Evolutionary conservation across 1,140 invertebrate species (phyloP), one percentile per base, ranked within the genome.

Genomic region (Nephotettix cincticeps): DNA sequence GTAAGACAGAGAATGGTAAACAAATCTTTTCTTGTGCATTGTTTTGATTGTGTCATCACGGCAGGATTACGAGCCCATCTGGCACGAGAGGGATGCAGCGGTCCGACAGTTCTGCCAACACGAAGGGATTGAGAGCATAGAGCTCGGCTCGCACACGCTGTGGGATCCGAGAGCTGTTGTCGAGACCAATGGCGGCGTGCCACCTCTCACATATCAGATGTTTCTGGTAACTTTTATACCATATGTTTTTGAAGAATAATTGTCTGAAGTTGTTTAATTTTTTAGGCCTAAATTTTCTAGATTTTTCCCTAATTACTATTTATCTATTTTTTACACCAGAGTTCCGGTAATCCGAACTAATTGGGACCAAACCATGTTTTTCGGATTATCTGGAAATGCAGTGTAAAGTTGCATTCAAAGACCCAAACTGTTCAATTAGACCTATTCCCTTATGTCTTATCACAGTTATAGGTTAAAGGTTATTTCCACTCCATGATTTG

Each of bases 131-230:
- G 77, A 83, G 66, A 86, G 83, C 25, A 79, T 83, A 21, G 89
- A 89, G 73, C 83, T 84, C 75, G 85, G 89, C 0, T 90, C 90
- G 0, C 91, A 92, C 76, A 93, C 91, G 0, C 80, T 92, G 9
- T 92, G 90, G 84, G 85, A 90, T 75, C 87, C 90, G 0, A 83
- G 86, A 54, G 82, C 81, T 32, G 86, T 92, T 45, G 87, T 91
- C 6, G 79, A 85, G 32, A 85, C 85, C 27, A 92, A 92, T 78
- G 89, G 89, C 1, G 89, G 89, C 1, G 87, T 86, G 47, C 88
- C 90, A 6, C 91, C 91, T 1, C 80, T 91, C 0, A 92, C 90
- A 0, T 92, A 90, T 77, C 86, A 90, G 75, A 87, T 90, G 83
- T 92, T 91, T 76, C 81, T 90, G 80, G 87, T 88, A 72, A 79